phyloP scores from a whole-genome alignment of 2,797 vertebrate species.

The Staurois parvus region DNA sequence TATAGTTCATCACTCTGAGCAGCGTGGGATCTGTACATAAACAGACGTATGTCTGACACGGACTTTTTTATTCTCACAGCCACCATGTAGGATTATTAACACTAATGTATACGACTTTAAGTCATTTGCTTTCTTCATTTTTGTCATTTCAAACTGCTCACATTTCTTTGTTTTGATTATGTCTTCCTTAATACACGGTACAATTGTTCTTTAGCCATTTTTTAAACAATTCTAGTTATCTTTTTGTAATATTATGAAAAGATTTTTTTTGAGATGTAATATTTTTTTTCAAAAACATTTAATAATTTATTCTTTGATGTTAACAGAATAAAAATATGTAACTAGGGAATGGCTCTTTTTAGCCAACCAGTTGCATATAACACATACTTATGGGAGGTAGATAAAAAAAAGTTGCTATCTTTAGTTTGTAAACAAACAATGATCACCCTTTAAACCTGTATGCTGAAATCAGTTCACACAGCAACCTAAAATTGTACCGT shows the following conservation, averaged over 20 bases:
- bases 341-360: background rate
- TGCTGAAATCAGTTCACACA: background rate
- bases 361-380: background rate
- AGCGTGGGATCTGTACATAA: constrained; percentile 31
- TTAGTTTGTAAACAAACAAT: background rate
- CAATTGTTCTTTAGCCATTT: background rate
- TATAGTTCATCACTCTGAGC: constrained; percentile 30
- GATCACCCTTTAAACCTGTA: background rate
- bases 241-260: background rate
- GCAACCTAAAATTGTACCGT: background rate
- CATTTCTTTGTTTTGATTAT: background rate
- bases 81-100: constrained; percentile 50
- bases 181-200: constrained; percentile 8
- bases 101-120: constrained; percentile 33
- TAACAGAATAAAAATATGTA: background rate
- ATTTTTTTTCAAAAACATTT: too few relatives aligned
- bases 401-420: background rate
- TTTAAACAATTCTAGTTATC: background rate
- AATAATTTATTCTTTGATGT: too few relatives aligned
- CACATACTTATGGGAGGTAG: background rate
- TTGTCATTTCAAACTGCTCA: constrained; percentile 1
- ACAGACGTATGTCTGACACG: constrained; percentile 28
- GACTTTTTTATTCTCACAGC: constrained; percentile 20
- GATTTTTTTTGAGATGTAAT: too few relatives aligned
- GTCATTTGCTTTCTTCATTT: constrained; percentile 7